phyloP scores from a whole-genome alignment of 1,140 invertebrate species.

The Pseudomyrmex concolor region DNA sequence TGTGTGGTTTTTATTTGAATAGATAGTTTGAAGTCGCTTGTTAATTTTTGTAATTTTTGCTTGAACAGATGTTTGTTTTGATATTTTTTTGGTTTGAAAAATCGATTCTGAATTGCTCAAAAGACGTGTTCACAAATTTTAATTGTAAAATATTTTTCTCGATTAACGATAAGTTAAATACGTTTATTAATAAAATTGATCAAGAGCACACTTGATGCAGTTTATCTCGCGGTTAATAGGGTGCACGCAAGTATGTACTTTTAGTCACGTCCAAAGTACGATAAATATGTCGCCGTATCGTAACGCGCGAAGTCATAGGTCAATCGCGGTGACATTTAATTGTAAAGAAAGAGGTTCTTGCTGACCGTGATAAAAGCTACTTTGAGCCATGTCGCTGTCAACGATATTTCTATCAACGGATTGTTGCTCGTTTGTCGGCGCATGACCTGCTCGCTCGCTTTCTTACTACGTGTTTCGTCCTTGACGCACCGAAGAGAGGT shows the following conservation, averaged over 20 bases:
- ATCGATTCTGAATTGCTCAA: background rate
- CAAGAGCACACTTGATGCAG: background rate
- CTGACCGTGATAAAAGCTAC: conserved; percentile 49
- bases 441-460: conserved; percentile 28
- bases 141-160: background rate
- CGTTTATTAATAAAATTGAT: background rate
- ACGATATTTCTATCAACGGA: conserved; percentile 52
- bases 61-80: background rate
- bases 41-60: background rate
- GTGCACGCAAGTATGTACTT: conserved; percentile 15
- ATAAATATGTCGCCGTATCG: conserved; percentile 30
- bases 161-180: background rate
- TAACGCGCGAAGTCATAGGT: conserved; percentile 61
- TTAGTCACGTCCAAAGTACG: conserved; percentile 55
- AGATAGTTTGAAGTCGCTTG: background rate
- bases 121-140: background rate
- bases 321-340: conserved; percentile 55
- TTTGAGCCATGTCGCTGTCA: conserved; percentile 33
- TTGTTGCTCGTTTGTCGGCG: conserved; percentile 27
- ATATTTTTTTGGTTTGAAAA: background rate
- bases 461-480: conserved; percentile 18
- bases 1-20: background rate
- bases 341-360: conserved; percentile 49
- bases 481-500: conserved; percentile 71
- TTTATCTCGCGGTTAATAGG: conserved; percentile 30